Evolutionary conservation across 1,140 invertebrate genomes (phyloP).

Genomic region (Parapsyche elsis): DNA sequence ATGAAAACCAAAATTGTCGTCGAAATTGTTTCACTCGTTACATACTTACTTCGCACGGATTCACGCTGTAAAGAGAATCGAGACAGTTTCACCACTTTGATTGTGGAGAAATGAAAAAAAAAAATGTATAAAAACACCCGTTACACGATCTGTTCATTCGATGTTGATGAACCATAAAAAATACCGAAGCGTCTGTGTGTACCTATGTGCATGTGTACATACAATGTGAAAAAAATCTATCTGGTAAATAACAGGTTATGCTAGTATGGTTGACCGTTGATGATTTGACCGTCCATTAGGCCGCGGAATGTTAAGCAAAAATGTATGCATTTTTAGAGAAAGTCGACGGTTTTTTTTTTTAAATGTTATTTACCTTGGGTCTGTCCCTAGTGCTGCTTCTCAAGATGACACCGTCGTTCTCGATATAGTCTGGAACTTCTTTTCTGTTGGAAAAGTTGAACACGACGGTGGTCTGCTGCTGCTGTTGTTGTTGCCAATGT

Average conservation of each 20-base stretch:
- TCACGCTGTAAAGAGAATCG: too few relatives aligned
- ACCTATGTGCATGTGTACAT: not conserved
- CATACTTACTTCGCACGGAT: too few relatives aligned
- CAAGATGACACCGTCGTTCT: constrained; percentile 84
- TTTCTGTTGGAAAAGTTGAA: constrained; percentile 88
- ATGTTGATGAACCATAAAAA: constrained; percentile 28
- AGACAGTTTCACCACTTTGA: constrained; percentile 1
- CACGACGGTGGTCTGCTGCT: constrained; percentile 77
- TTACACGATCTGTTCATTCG: constrained; percentile 4
- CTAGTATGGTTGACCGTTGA: constrained; percentile 19
- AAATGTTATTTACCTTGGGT: constrained; percentile 74
- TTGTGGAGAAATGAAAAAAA: not conserved
- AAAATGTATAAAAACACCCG: too few relatives aligned
- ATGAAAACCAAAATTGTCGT: constrained; percentile 8
- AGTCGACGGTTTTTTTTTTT: not conserved
- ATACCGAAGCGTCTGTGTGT: not conserved
- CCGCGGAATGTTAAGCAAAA: constrained; percentile 1
- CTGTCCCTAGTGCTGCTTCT: constrained; percentile 73
- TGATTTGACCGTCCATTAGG: not conserved
- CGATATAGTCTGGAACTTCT: constrained; percentile 89
- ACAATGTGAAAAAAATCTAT: not conserved
- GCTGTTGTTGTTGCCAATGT: constrained; percentile 52
- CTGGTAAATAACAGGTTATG: constrained; percentile 27
- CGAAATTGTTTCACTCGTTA: too few relatives aligned
- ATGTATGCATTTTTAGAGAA: not conserved